Conservation (phyloP, 2,113 vertebrate species). For the Rhabdornis inornatus region DNA sequence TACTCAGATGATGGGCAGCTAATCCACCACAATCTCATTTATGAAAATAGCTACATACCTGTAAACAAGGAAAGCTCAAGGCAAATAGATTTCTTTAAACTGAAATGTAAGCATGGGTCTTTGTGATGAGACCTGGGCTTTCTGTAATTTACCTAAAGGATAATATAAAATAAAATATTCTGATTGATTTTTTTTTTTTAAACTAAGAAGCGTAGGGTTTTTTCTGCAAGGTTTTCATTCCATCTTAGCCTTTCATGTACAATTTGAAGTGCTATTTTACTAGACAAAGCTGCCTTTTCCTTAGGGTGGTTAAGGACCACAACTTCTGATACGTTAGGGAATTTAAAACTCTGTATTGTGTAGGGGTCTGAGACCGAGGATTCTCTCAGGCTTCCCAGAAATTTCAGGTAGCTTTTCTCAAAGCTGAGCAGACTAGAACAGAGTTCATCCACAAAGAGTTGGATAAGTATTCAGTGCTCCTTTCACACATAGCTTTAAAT, state of each 20-base stretch:
- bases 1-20: background rate
- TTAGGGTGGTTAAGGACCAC: background rate
- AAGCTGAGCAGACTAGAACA: background rate
- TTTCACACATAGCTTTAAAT: background rate
- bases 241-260: background rate
- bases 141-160: background rate
- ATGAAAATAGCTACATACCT: background rate
- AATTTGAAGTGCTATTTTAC: background rate
- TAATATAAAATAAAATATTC: background rate
- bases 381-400: background rate
- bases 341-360: background rate
- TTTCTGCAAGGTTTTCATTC: background rate
- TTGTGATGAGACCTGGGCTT: background rate
- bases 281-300: background rate
- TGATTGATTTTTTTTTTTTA: background rate
- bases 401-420: background rate
- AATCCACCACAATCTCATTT: background rate
- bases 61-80: background rate
- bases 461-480: background rate
- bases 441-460: background rate
- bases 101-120: background rate
- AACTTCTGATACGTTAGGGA: background rate
- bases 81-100: background rate
- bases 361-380: background rate
- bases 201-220: rapidly evolving